Percentiles rank a stretch among this genome's conserved stretches.
These are phyloP conservation scores for Numida meleagris DNA, from an alignment of 2,113 vertebrate species.

Conservation along the genomic window DNA sequence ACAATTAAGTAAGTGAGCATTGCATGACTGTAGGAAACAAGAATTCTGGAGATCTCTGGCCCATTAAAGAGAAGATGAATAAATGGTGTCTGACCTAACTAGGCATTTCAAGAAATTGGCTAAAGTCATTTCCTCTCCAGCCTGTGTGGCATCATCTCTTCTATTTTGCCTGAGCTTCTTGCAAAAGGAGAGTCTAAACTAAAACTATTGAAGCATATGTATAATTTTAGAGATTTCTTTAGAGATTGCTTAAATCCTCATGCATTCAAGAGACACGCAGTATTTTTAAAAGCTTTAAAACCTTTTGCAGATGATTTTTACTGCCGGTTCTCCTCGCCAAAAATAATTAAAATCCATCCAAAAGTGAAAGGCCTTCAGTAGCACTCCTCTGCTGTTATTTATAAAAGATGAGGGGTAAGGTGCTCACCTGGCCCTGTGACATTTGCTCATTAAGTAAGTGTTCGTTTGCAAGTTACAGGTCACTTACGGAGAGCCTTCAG, in stretches of 20 bases:
- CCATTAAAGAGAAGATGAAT: conserved; percentile 26
- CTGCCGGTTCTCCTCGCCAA: background rate
- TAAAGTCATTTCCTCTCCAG: conserved; percentile 7
- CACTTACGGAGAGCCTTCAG: background rate
- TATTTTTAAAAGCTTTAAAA: background rate
- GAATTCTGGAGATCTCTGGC: background rate
- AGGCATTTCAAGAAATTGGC: background rate
- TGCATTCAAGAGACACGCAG: background rate
- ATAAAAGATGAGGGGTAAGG: background rate
- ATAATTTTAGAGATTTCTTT: background rate
- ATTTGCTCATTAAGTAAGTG: background rate
- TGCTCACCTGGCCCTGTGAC: background rate
- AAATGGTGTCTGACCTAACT: conserved; percentile 3
- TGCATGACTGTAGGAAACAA: conserved; percentile 17
- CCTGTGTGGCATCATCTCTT: background rate
- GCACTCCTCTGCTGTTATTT: background rate
- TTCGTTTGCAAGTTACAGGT: background rate
- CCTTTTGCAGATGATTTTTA: background rate
- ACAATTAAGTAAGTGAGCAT: conserved; percentile 26
- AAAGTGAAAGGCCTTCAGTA: background rate
- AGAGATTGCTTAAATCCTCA: conserved; percentile 15
- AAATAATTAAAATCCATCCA: background rate
- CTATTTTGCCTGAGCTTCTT: background rate
- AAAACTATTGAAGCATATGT: background rate
- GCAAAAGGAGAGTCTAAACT: background rate